Base-by-base conservation (phyloP, 2,113 vertebrate species). In the Jacana jacana region DNA sequence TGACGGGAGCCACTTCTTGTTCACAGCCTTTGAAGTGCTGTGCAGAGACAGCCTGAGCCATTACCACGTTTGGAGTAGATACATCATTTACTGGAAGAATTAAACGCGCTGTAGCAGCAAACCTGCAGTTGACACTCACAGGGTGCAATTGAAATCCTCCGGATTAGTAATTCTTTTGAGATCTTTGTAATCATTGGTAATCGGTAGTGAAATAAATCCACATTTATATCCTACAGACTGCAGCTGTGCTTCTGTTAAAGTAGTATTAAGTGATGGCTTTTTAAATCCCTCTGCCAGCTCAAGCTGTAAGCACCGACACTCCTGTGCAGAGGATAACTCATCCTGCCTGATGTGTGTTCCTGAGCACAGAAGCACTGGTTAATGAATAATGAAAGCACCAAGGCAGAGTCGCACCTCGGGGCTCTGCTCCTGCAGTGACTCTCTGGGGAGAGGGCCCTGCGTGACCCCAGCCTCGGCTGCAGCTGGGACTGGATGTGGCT, bases 181-280 rank as follows among this genome's bases (percentile, higher is more conserved):
- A 92, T 96, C 94, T 92, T 96, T 89, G 91, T 91, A 92, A 95
- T 95, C 93, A 94, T 78, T 71, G 81, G 91, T 95, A 95, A 88
- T 91, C 96, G 93, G 88, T 87, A 83, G 94, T 92, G 84, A 96
- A 97, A 89, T 96, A 97, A 97, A 97, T 95, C 94, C 94, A 86
- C 81, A 40, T 94, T 93, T 93, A 46, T 96, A 91, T 91, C 95
- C 88, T 79, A 33, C 90, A 95, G 89, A 58, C 91, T 73, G 95
- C 95, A 96, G 96, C 93, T 93, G 92, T 61, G 93, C 88, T 93
- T 86, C 88, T 94, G 95, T 79, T 93, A 81, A 94, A 94, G 81
- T 18, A 57, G 68, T 39, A 89, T 94, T 86, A 94, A 91, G 22
- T 54, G 90, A 81, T 61, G 85, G 79, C 3, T 78, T 97, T 97